Base-by-base conservation (phyloP, 53 echinoderm and acorn worm species). In the Stichopus horrens region DNA sequence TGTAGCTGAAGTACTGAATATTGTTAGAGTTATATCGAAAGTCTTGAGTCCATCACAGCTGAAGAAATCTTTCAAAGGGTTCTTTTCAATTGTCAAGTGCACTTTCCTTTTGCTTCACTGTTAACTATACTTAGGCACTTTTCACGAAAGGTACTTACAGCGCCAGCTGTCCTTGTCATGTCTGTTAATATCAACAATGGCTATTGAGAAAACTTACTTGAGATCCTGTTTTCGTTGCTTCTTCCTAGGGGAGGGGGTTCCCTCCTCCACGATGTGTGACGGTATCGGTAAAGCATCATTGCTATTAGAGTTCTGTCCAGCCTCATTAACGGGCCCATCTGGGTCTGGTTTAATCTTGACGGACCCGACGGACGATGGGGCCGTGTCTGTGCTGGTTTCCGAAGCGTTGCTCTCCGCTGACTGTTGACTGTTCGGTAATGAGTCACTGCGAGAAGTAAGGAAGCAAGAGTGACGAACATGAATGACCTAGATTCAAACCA, bases 221-320 rank as follows among this genome's bases (percentile, higher is more conserved):
- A 95, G 98, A 71, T 93, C 93, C 89, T 98, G 98, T 83, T 98
- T 98, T 86, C 98, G 86, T 14, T 94, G 98, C 81, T 95, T 95
- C 90, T 95, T 98, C 73, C 95, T 90, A 14, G 98, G 98, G 68
- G 95, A 98, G 7, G 98, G 95, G 10, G 94, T 94, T 3, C 92
- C 92, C 66, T 93, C 94, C 74, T 91, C 94, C 68, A 76, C 68
- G 0, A 88, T 52, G 4, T 74, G 88, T 20, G 88, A 84, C 18
- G 89, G 93, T 23, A 89, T 89, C 9, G 88, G 67, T 79, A 89
- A 80, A 37, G 86, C 86, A 53, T 86, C 92, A n/a, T 90, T 79
- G 20, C 74, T 76, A 59, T 86, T 84, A 54, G 57, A 77, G 73
- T 90, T 83, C 75, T 92, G 91, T 75, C 76, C 20, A 37, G 68